Base-by-base conservation (phyloP, 2,113 vertebrate species). In the Loxodonta africana region DNA sequence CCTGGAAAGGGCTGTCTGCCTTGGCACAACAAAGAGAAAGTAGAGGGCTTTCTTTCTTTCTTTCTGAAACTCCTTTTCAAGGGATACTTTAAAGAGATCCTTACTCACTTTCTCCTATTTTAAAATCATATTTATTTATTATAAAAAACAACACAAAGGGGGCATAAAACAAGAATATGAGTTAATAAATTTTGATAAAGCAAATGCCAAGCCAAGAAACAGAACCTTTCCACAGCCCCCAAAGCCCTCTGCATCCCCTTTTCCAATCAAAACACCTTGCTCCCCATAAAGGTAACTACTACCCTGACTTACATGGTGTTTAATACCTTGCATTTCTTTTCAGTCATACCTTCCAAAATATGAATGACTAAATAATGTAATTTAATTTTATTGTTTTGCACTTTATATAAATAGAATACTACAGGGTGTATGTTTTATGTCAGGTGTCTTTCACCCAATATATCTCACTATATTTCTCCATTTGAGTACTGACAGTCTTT, bases 251-350 rank as follows among this genome's bases (percentile, higher is more conserved):
- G 83, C 4, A 44, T 63, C 46, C 15, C 81, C 60, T 26, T 83
- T 95, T 77, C 41, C 37, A 92, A 48, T 95, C n/a, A 88, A 84
- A 65, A 83, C 23, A 28, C 3, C 3, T 44, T 11, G 23, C 57
- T 74, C 26, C 18, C 44, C 21, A 69, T 15, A 88, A 73, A 48
- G 60, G 67, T 41, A 85, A 63, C 28, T 18, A 78, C 26, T 62
- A 48, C 33, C 51, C 37, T 88, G n/a, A 69, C 5, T 89, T 91
- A n/a, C 23, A 73, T 21, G 15, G 46, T 46, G 83, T 71, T 88
- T 91, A 90, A 65, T 63, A 86, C 74, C n/a, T 87, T 82, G 44
- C 12, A 83, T 96, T 83, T 83, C 41, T 86, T 91, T 90, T 83
- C 37, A 60, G 51, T 44, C 80, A 94, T 7, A 73, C 26, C 51